Base-by-base conservation (phyloP, 2,888 invertebrate species). In the Dorcus parallelipipedus region DNA sequence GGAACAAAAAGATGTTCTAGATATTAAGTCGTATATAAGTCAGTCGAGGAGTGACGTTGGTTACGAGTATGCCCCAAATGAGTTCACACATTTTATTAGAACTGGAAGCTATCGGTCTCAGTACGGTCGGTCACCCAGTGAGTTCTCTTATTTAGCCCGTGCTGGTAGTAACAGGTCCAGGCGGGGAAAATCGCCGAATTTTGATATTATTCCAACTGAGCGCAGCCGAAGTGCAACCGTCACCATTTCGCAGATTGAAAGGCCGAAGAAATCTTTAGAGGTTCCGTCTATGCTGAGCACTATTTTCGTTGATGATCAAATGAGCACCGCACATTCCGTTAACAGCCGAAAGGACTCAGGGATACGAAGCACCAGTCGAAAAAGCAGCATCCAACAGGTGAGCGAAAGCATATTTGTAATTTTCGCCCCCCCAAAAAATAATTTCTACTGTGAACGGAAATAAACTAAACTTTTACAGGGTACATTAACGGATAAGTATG, bases 311-410 rank as follows among this genome's bases (percentile, higher is more conserved):
- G 87, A 87, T 23, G 91, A 91, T 72, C 83, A 86, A 56, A 79
- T 88, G 64, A 90, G 89, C 75, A 83, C 88, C 58, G 88, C 88
- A 62, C 87, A 88, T 0, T 89, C 91, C 2, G 85, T 89, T 52
- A 90, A 91, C 70, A 93, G 93, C 68, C 84, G 93, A 57, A 93
- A 93, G 78, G 93, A 93, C 77, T 93, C 93, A 1, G 93, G 93
- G 9, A 93, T 93, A 59, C 84, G 89, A 68, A 93, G 93, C 75
- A 91, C 90, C 56, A 93, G 93, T 68, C 82, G 93, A 3, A 82
- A 93, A 59, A 92, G 92, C 69, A 93, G 93, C 73, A 91, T 93
- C 73, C 91, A 92, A 85, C 59, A 55, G 55, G 91, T 92, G 67
- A 61, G 61, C 60, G 6, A 33, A 23, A 49, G 26, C n/a, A 33